A percentile compares a stretch with the other conserved stretches of the same genome.
phyloP scores from a whole-genome alignment of 2,888 invertebrate species.

The Lysandra bellargus region DNA sequence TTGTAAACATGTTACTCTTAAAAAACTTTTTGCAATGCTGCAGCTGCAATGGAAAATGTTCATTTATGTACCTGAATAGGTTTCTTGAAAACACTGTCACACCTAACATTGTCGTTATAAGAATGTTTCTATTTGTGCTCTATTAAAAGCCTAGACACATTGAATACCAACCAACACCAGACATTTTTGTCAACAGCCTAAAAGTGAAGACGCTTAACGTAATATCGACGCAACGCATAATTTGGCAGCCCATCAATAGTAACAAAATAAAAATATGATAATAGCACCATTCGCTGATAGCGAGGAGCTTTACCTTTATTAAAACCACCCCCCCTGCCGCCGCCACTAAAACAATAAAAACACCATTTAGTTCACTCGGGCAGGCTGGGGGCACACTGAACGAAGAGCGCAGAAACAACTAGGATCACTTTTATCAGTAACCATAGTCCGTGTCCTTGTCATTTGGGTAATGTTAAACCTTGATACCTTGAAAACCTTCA shows the following conservation, averaged over 20 bases:
- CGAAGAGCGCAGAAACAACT: conserved; percentile 80
- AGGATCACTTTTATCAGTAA: conserved; percentile 75
- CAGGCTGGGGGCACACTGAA: conserved; percentile 80
- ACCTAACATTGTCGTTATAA: background rate
- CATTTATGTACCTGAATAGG: background rate
- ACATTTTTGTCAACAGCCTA: conserved; percentile 54
- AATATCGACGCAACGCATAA: conserved; percentile 36
- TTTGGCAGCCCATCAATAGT: conserved; percentile 78
- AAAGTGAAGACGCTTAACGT: conserved; percentile 43
- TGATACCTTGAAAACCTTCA: conserved; percentile 76
- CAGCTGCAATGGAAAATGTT: background rate
- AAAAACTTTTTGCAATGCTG: background rate
- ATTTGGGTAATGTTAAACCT: conserved; percentile 77
- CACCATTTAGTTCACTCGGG: conserved; percentile 85
- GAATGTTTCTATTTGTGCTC: background rate
- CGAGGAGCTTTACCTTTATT: conserved; percentile 97
- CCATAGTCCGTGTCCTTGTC: conserved; percentile 78
- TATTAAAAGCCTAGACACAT: background rate
- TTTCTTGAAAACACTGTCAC: background rate
- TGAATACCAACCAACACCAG: background rate
- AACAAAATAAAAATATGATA: conserved; percentile 81
- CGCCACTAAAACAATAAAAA: conserved; percentile 95
- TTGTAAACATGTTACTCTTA: background rate
- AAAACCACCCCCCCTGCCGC: conserved; percentile 96
- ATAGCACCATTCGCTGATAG: conserved; percentile 87